A percentile compares a stretch with the other conserved stretches of the same genome.
Evolutionary conservation across 2,113 vertebrate species (phyloP).

Genomic region (Antechinus flavipes): DNA sequence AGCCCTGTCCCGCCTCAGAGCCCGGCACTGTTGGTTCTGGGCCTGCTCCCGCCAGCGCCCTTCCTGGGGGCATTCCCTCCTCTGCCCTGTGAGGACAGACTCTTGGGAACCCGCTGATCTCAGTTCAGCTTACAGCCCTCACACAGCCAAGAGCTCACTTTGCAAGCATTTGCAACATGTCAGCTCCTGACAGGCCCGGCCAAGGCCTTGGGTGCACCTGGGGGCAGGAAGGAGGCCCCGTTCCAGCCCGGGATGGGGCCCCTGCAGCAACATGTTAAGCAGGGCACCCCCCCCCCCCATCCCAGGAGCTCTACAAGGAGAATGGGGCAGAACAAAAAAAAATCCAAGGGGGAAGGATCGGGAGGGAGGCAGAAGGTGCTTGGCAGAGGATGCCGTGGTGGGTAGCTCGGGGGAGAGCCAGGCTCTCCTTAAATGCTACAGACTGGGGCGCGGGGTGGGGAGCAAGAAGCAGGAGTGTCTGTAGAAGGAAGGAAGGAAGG

Average conservation of each 20-base stretch:
- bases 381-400: too few species aligned
- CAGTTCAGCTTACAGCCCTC: neutral
- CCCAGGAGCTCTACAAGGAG: neutral
- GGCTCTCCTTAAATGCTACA: neutral
- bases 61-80: neutral
- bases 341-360: neutral
- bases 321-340: too few species aligned
- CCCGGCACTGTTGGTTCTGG: neutral
- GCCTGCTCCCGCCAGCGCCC: neutral
- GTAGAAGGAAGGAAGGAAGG: too few species aligned
- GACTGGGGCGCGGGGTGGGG: neutral
- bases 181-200: neutral
- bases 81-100: neutral
- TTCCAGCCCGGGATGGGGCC: neutral
- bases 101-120: neutral
- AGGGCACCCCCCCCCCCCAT: neutral
- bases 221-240: neutral
- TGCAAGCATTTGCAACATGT: neutral
- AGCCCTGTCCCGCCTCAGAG: neutral
- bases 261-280: neutral
- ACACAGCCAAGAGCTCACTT: neutral
- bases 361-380: too few species aligned
- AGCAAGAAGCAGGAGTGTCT: neutral
- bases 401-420: neutral
- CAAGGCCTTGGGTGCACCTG: neutral